A percentile compares a stretch with the other conserved stretches of the same genome.
Conservation (phyloP, 2,113 vertebrate genomes). For the Manacus vitellinus region DNA sequence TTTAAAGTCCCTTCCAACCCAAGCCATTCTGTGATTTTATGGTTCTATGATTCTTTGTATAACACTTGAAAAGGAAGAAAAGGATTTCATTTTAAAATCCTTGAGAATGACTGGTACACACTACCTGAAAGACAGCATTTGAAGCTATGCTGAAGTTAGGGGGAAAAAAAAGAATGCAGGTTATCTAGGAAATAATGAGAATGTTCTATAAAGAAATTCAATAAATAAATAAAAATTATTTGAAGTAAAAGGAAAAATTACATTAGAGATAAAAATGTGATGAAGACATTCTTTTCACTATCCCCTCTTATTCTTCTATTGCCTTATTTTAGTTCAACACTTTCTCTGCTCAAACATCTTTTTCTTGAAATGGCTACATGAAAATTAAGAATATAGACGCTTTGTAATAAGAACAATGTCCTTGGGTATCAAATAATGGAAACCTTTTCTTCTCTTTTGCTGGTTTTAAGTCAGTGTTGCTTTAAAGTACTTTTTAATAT, state of each 20-base stretch:
- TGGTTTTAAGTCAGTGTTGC: not conserved
- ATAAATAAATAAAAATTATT: not conserved
- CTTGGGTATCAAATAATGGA: not conserved
- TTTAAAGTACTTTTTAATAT: not conserved
- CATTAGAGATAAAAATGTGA: not conserved
- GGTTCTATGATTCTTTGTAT: not conserved
- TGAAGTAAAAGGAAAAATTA: not conserved
- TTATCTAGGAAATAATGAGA: not conserved
- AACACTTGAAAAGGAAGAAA: not conserved
- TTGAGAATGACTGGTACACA: not conserved
- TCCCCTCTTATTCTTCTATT: not conserved
- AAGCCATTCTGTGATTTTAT: not conserved
- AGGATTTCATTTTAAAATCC: not conserved
- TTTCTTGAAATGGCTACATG: not conserved
- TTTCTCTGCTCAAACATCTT: not conserved
- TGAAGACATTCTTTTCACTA: not conserved
- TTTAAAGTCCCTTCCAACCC: not conserved
- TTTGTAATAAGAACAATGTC: not conserved
- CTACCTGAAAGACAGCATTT: not conserved
- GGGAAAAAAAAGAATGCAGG: not conserved
- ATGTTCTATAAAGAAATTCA: not conserved
- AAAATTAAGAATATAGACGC: not conserved
- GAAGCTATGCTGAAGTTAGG: not conserved
- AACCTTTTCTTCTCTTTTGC: not conserved
- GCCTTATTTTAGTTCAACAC: not conserved